These are phyloP conservation scores for Hapalemur alaotrensis DNA, from an alignment of 2,797 vertebrate genomes.

Conservation along the genomic window DNA sequence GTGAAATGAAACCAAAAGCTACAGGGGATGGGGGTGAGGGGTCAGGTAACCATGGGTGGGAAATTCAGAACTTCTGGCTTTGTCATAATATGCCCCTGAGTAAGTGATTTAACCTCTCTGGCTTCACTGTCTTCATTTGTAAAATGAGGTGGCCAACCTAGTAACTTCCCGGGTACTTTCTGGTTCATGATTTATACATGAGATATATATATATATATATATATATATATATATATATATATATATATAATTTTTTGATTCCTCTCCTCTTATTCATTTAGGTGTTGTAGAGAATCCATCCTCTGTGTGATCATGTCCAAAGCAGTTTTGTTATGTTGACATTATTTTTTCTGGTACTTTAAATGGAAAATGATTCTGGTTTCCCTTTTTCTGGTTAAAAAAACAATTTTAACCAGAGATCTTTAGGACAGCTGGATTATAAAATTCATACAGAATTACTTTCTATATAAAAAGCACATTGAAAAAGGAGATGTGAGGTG, in stretches of 20 bases:
- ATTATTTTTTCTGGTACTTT: not conserved
- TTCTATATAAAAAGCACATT: not conserved
- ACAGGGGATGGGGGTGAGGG: accelerated
- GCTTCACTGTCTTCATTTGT: not conserved
- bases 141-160: not conserved
- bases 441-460: not conserved
- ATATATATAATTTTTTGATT: not conserved
- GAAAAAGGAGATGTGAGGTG: not conserved
- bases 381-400: not conserved
- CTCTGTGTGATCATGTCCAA: not conserved
- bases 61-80: constrained; percentile 12
- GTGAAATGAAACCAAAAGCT: constrained; percentile 27
- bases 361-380: not conserved
- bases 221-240: not conserved
- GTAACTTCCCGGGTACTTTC: constrained; percentile 19
- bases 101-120: constrained; percentile 23
- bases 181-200: not conserved
- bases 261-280: not conserved
- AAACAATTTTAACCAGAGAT: not conserved
- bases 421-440: not conserved
- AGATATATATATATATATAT: not conserved
- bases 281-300: not conserved
- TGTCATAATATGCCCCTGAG: not conserved
- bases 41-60: not conserved
- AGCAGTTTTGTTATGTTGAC: not conserved